phyloP scores from a whole-genome alignment of 2,888 invertebrate species.

The Labia minor region DNA sequence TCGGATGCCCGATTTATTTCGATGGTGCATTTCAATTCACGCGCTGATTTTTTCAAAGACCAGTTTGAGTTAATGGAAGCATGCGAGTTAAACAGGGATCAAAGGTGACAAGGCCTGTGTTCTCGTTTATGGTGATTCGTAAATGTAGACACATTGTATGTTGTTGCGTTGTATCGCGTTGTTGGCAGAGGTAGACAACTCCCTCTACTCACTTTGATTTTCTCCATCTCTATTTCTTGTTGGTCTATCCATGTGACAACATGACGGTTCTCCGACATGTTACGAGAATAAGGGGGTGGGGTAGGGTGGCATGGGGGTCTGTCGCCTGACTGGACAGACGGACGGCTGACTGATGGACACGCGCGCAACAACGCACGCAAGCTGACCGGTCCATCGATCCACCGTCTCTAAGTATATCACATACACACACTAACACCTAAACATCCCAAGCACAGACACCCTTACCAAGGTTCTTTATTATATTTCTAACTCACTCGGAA shows the following conservation, averaged over 20 bases:
- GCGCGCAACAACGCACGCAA: constrained; percentile 4
- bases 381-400: constrained; percentile 13
- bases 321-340: constrained; percentile 4
- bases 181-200: neutral
- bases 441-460: neutral
- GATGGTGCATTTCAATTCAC: neutral
- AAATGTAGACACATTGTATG: neutral
- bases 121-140: neutral
- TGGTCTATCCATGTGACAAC: constrained; percentile 13
- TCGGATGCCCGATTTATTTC: too few species aligned
- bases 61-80: neutral
- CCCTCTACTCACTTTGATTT: neutral
- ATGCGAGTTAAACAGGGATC: neutral
- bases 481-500: neutral
- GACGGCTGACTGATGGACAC: constrained; percentile 3
- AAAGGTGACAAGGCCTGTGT: neutral
- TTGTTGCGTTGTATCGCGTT: neutral
- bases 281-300: neutral
- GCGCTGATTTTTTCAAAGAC: constrained; percentile 8
- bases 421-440: neutral
- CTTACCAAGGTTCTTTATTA: neutral
- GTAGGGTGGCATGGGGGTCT: neutral
- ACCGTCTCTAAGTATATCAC: constrained; percentile 13
- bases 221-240: neutral
- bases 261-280: constrained; percentile 1